Conservation (phyloP, 2,888 invertebrate species). For the Zygothrica quintamaculata region DNA sequence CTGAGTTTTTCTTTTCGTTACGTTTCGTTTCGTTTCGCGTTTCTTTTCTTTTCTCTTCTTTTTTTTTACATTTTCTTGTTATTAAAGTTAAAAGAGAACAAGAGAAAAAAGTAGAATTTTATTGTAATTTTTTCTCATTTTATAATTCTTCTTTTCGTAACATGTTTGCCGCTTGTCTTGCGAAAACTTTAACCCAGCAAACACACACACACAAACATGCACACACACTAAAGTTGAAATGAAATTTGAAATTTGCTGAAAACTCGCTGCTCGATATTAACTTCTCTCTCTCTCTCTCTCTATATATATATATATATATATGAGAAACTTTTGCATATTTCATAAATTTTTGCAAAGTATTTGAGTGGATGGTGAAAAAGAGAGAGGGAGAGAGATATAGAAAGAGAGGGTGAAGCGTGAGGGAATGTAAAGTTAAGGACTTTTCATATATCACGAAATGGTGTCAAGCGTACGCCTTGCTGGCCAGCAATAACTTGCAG, state of each 20-base stretch:
- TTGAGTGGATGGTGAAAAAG: not conserved
- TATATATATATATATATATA: too few species aligned
- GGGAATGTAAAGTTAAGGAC: not conserved
- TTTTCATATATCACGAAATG: conserved; percentile 62
- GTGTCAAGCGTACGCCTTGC: conserved; percentile 73
- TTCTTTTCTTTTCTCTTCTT: conserved; percentile 16
- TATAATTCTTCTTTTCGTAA: conserved; percentile 4
- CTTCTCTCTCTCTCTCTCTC: conserved; percentile 36
- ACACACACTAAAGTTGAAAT: conserved; percentile 26
- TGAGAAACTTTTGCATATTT: conserved; percentile 42
- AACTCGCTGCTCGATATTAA: conserved; percentile 29
- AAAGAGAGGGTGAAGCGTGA: too few species aligned
- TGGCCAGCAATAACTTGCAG: conserved; percentile 52
- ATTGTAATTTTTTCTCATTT: conserved; percentile 6
- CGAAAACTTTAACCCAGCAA: conserved; percentile 21
- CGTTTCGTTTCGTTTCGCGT: conserved; percentile 15
- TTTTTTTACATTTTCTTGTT: conserved; percentile 35
- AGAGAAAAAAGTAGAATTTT: too few species aligned
- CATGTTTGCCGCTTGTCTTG: conserved; percentile 25
- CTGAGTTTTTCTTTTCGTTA: too few species aligned
- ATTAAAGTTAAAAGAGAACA: conserved; percentile 37
- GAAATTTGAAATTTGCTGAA: conserved; percentile 26
- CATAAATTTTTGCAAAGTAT: conserved; percentile 37
- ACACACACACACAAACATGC: not conserved
- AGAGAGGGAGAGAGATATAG: not conserved